Evolutionary conservation across 2,888 invertebrate genomes (phyloP).

Genomic region (Cylindroiulus punctatus): DNA sequence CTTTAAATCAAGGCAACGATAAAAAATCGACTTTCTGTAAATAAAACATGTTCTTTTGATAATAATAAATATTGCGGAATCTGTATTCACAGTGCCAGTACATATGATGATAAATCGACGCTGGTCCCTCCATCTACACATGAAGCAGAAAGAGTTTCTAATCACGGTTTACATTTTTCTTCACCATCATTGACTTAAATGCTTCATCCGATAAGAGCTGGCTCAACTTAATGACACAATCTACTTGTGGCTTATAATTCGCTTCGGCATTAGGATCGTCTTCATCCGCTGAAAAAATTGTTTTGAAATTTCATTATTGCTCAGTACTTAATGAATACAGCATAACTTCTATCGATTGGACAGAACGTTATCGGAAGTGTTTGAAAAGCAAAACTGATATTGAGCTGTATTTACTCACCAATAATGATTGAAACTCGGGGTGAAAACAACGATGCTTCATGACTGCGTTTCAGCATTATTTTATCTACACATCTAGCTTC

Average conservation of each 20-base stretch:
- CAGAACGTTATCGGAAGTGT: too few relatives aligned
- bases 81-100: too few relatives aligned
- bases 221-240: conserved; percentile 24
- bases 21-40: background rate
- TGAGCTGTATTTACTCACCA: background rate
- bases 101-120: background rate
- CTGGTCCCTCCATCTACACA: background rate
- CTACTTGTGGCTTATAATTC: background rate
- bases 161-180: background rate
- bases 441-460: conserved; percentile 33
- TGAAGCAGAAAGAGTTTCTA: background rate
- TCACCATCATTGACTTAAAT: background rate
- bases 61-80: conserved; percentile 26
- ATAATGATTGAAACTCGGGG: background rate
- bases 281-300: background rate
- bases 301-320: too few relatives aligned
- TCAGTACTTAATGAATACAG: too few relatives aligned
- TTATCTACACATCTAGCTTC: conserved; percentile 45
- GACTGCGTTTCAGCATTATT: background rate
- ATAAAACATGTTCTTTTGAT: background rate
- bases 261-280: background rate
- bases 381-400: background rate
- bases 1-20: background rate
- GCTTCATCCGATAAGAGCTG: conserved; percentile 33
- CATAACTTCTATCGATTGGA: too few relatives aligned